Evolutionary conservation across 1,140 invertebrate genomes (phyloP).

Genomic region (Dendrolimus punctatus): DNA sequence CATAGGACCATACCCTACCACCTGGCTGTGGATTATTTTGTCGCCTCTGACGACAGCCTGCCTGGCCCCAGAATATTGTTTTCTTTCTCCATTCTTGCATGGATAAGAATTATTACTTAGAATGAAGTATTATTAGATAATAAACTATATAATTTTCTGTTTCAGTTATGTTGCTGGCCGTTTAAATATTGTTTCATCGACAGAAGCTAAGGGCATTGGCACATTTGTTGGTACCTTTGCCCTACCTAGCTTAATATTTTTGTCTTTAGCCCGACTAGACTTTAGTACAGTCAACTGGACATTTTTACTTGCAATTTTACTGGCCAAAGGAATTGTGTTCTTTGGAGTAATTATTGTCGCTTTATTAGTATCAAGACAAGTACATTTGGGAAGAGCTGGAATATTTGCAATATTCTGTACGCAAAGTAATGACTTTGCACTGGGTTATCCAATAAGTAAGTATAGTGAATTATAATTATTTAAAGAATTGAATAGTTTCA

Average conservation of each 20-base stretch:
- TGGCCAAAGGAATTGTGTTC: slow-evolving; percentile 92
- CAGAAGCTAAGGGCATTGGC: slow-evolving; percentile 92
- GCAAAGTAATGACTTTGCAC: slow-evolving; percentile 98
- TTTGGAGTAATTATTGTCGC: slow-evolving; percentile 85
- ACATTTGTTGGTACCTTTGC: slow-evolving; percentile 96
- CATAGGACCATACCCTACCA: too few species aligned
- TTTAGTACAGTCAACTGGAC: slow-evolving; percentile 91
- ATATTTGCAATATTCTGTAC: slow-evolving; percentile 96
- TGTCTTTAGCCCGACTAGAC: slow-evolving; percentile 89
- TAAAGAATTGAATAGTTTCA: too few species aligned
- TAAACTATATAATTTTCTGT: slow-evolving; percentile 19
- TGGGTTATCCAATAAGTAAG: slow-evolving; percentile 96
- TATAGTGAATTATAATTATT: slow-evolving; percentile 16
- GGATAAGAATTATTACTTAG: too few species aligned
- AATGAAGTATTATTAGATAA: too few species aligned
- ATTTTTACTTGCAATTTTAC: slow-evolving; percentile 88
- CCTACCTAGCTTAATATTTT: slow-evolving; percentile 92
- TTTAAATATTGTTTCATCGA: slow-evolving; percentile 85
- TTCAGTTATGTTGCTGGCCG: slow-evolving; percentile 91
- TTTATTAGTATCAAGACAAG: slow-evolving; percentile 83
- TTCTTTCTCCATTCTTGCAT: too few species aligned
- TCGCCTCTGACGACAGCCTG: too few species aligned
- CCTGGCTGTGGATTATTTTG: too few species aligned
- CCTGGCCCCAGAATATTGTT: too few species aligned
- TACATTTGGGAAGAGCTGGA: slow-evolving; percentile 88